Percentiles rank a stretch among this genome's conserved stretches.
These are phyloP conservation scores for Rhinogobius similis DNA, from an alignment of 2,113 vertebrate species.

Conservation along the genomic window DNA sequence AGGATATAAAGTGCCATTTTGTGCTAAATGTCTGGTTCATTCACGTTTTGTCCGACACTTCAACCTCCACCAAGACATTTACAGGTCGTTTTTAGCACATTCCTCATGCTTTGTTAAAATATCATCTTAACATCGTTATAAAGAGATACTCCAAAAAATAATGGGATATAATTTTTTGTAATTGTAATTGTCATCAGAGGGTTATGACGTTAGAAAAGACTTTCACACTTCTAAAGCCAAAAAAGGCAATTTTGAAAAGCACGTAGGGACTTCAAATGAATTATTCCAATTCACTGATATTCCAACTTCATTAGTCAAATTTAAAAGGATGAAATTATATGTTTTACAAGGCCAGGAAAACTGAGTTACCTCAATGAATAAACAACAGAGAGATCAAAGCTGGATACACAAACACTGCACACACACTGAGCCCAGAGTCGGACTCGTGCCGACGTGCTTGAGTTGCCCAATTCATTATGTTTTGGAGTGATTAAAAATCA, in stretches of 20 bases:
- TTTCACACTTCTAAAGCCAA: not conserved
- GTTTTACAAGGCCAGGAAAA: constrained; percentile 9
- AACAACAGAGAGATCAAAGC: constrained; percentile 28
- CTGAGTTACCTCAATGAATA: constrained; percentile 37
- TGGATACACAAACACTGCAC: constrained; percentile 18
- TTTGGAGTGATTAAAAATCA: constrained; percentile 44
- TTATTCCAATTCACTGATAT: not conserved
- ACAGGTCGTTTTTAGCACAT: no score
- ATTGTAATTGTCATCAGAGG: no score
- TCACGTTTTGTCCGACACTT: no score
- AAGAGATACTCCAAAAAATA: no score
- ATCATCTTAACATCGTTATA: no score
- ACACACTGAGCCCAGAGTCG: constrained; percentile 61
- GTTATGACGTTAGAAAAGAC: not conserved
- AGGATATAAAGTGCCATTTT: no score
- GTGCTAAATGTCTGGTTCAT: no score
- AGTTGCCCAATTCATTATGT: constrained; percentile 54
- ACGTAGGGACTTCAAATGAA: constrained; percentile 51
- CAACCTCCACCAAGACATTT: no score
- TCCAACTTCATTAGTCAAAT: not conserved
- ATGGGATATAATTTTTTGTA: no score
- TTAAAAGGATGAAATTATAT: not conserved
- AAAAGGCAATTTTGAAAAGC: constrained; percentile 20
- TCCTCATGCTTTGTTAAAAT: no score
- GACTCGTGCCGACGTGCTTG: constrained; percentile 23